Percentiles rank a stretch among this genome's conserved stretches.
Conservation (phyloP, 2,113 vertebrate genomes). For the Rhea pennata region DNA sequence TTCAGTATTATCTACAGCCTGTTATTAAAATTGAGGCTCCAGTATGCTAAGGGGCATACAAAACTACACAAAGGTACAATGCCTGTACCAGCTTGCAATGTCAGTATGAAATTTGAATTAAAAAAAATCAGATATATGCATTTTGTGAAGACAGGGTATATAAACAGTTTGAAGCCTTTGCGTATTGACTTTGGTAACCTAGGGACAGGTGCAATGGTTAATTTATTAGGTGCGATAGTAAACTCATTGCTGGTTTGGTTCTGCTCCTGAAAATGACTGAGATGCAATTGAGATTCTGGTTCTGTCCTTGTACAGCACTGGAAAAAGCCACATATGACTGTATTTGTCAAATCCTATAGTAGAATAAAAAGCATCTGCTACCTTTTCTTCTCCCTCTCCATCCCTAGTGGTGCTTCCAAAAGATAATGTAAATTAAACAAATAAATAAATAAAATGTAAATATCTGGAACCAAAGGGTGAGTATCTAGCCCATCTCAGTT, state of each 20-base stretch:
- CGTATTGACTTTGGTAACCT: neutral
- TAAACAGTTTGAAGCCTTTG: neutral
- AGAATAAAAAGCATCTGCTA: neutral
- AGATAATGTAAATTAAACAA: neutral
- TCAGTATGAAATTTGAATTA: neutral
- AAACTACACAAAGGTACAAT: neutral
- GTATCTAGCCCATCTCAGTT: neutral
- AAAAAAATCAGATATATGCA: neutral
- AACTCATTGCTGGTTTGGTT: constrained; percentile 6
- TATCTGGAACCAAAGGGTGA: neutral
- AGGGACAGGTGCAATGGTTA: neutral
- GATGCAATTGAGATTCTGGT: neutral
- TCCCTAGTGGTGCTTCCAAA: neutral
- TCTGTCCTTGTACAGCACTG: neutral
- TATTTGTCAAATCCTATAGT: neutral
- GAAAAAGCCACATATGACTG: neutral
- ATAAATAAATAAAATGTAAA: neutral
- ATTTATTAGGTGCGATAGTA: neutral
- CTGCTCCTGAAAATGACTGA: neutral
- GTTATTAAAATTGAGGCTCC: neutral
- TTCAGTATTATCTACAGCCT: neutral
- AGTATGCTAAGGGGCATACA: neutral
- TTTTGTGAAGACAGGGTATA: neutral
- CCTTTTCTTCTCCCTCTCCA: neutral
- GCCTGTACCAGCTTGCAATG: neutral